Evolutionary conservation across 1,140 invertebrate species (phyloP), one percentile per base, ranked within the genome.

Genomic region (Notospermus geniculatus): DNA sequence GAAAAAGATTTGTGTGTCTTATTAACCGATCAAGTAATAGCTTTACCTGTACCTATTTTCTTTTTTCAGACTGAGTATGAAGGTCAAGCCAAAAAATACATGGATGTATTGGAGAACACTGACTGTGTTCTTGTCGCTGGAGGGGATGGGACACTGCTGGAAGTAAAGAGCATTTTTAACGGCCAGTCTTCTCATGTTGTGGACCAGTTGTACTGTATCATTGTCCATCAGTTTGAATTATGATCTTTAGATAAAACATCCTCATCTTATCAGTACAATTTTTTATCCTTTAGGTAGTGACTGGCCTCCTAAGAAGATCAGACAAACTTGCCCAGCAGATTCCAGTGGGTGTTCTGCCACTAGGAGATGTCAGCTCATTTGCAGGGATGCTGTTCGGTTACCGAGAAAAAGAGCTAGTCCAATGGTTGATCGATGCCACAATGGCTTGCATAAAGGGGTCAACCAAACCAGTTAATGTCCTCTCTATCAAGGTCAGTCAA

Each of bases 131-230:
- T 97, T 54, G 87, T 96, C 4, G 94, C 92, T 64, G 94, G 95
- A 23, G 95, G 95, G 28, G 92, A 96, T 86, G 95, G 94, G 15
- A 95, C 93, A 9, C 72, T 96, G 0, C 89, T 91, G 17, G 95
- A 98, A 83, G 90, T 91, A 27, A 50, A n/a, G n/a, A n/a, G n/a
- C n/a, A n/a, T n/a, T n/a, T n/a, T n/a, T n/a, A n/a, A n/a, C n/a
- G n/a, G n/a, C n/a, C n/a, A n/a, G n/a, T n/a, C n/a, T n/a, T n/a
- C n/a, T n/a, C n/a, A n/a, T n/a, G n/a, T n/a, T n/a, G n/a, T n/a
- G n/a, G n/a, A n/a, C n/a, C n/a, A n/a, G n/a, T n/a, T n/a, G n/a
- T n/a, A n/a, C n/a, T n/a, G n/a, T n/a, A n/a, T n/a, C n/a, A n/a
- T n/a, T n/a, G n/a, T n/a, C n/a, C n/a, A n/a, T n/a, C n/a, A n/a